These are phyloP conservation scores for Bursaphelenchus mucronatus DNA, from an alignment of 1,140 invertebrate genomes.

Conservation along the genomic window DNA sequence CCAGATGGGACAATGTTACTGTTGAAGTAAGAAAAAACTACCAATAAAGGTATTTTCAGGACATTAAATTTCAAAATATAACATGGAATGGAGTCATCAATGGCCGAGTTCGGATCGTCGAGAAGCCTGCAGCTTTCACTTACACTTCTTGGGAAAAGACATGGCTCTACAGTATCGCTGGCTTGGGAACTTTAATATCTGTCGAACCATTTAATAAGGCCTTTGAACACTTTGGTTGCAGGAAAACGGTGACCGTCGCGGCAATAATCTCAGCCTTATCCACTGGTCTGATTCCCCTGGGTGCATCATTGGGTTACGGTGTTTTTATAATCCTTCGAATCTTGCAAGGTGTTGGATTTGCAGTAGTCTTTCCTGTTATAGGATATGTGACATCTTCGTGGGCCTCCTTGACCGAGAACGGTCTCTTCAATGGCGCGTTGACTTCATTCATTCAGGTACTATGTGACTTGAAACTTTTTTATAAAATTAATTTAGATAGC, in stretches of 20 bases:
- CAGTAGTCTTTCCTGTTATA: conserved; percentile 43
- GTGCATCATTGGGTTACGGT: conserved; percentile 29
- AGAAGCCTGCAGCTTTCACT: conserved; percentile 31
- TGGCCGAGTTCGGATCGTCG: conserved; percentile 38
- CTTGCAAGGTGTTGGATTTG: conserved; percentile 42
- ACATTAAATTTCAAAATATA: conserved; percentile 43
- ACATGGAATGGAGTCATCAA: conserved; percentile 51
- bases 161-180: conserved; percentile 38
- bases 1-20: conserved; percentile 35
- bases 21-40: conserved; percentile 13
- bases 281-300: conserved; percentile 34
- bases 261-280: conserved; percentile 45
- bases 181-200: conserved; percentile 39
- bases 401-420: conserved; percentile 41
- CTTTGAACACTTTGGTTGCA: conserved; percentile 32
- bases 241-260: conserved; percentile 42
- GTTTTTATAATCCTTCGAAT: conserved; percentile 38
- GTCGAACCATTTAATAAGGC: conserved; percentile 24
- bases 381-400: conserved; percentile 32
- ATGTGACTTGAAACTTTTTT: conserved; percentile 12
- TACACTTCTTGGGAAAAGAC: conserved; percentile 41
- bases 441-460: conserved; percentile 43
- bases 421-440: conserved; percentile 38
- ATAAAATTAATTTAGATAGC: conserved; percentile 16
- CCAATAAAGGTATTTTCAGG: conserved; percentile 24